Conservation (phyloP, 2,113 vertebrate species). For the Aleadryas rufinucha region DNA sequence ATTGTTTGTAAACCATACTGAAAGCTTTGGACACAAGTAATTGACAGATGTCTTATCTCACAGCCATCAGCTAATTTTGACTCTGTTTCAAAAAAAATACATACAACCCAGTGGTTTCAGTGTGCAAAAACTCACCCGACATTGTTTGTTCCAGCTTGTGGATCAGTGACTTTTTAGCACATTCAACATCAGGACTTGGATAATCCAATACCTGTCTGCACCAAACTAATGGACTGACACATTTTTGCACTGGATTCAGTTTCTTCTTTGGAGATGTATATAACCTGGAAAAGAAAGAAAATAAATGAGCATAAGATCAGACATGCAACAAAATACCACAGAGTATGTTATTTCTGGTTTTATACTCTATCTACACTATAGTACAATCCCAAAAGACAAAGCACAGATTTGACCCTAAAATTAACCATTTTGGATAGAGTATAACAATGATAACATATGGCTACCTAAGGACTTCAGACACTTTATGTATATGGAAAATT, state of each 20-base stretch:
- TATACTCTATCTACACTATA: background rate
- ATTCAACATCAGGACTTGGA: slow-evolving; percentile 95
- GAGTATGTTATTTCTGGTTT: background rate
- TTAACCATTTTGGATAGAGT: background rate
- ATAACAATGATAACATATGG: background rate
- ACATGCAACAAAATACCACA: background rate
- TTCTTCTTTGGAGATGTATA: slow-evolving; percentile 90
- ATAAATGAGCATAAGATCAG: background rate
- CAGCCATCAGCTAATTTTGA: background rate
- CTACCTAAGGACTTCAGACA: background rate
- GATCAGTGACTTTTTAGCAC: slow-evolving; percentile 94
- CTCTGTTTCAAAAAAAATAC: background rate
- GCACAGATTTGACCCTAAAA: background rate
- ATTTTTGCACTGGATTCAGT: slow-evolving; percentile 86
- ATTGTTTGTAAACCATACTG: background rate
- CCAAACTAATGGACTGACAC: slow-evolving; percentile 92
- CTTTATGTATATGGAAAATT: background rate
- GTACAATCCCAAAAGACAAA: background rate
- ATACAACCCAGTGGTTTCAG: background rate
- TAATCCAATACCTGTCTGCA: slow-evolving; percentile 95
- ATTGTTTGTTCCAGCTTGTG: slow-evolving; percentile 96
- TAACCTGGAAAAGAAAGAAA: slow-evolving; percentile 76
- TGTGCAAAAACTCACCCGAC: slow-evolving; percentile 81
- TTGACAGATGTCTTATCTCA: background rate
- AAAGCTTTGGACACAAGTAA: background rate